A percentile compares a stretch with the other conserved stretches of the same genome.
Conservation (phyloP, 2,888 invertebrate genomes). For the Tetragonisca angustula region DNA sequence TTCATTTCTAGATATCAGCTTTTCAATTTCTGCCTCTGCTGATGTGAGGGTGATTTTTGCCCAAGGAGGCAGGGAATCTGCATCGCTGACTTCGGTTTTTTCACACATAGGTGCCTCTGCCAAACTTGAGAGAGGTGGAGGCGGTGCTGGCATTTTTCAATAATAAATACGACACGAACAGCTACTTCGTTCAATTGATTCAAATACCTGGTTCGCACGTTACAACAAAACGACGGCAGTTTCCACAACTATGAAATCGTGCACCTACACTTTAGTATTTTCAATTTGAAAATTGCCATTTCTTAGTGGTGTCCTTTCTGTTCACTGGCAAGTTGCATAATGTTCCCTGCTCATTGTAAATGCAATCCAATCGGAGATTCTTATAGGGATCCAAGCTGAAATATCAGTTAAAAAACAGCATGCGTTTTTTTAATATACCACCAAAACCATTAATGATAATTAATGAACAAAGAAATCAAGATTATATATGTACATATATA, state of each 20-base stretch:
- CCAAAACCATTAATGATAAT: background rate
- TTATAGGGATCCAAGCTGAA: slow-evolving; percentile 38
- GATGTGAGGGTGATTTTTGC: slow-evolving; percentile 81
- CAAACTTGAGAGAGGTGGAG: slow-evolving; percentile 77
- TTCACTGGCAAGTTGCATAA: slow-evolving; percentile 33
- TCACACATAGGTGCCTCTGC: slow-evolving; percentile 76
- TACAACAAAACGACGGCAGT: slow-evolving; percentile 16
- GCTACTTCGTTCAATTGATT: slow-evolving; percentile 39
- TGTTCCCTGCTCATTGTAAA: slow-evolving; percentile 35
- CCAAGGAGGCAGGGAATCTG: slow-evolving; percentile 80
- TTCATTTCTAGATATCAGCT: slow-evolving; percentile 80
- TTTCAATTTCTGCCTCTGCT: slow-evolving; percentile 81
- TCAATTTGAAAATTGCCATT: slow-evolving; percentile 59
- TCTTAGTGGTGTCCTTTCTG: slow-evolving; percentile 21
- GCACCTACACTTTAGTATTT: slow-evolving; percentile 37
- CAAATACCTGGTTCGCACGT: slow-evolving; percentile 40
- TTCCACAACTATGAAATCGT: slow-evolving; percentile 51
- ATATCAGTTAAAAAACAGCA: slow-evolving; percentile 8
- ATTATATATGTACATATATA: background rate
- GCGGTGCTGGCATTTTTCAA: slow-evolving; percentile 74
- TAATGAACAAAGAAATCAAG: background rate
- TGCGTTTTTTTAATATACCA: background rate
- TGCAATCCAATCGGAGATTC: background rate
- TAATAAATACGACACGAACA: slow-evolving; percentile 34
- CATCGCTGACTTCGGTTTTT: slow-evolving; percentile 76